A percentile compares a stretch with the other conserved stretches of the same genome.
phyloP scores from a whole-genome alignment of 2,888 invertebrate genomes.

The Ommatoiulus sabulosus region DNA sequence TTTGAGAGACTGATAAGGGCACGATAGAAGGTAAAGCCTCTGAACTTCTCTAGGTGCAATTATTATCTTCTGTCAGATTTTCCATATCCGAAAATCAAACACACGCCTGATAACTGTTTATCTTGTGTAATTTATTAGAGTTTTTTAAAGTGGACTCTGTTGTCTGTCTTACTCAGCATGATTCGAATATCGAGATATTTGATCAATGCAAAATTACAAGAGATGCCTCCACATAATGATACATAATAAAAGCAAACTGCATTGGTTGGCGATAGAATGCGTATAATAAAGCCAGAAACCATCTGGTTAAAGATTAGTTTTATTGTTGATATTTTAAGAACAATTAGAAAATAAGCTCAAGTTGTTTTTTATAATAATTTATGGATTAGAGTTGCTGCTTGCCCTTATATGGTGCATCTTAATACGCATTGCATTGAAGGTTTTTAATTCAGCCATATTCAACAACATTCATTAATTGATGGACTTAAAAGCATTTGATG shows the following conservation, averaged over 20 bases:
- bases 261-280: too few species aligned
- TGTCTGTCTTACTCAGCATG: too few species aligned
- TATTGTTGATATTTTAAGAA: too few species aligned
- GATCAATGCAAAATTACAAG: background rate
- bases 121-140: background rate
- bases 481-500: too few species aligned
- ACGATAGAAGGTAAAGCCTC: background rate
- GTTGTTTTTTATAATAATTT: too few species aligned
- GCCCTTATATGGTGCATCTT: too few species aligned
- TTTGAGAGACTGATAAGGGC: background rate
- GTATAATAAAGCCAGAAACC: background rate
- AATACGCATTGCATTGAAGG: too few species aligned
- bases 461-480: too few species aligned
- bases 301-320: background rate
- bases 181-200: too few species aligned
- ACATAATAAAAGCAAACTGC: too few species aligned
- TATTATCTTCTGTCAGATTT: constrained; percentile 9
- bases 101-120: background rate
- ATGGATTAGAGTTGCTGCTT: too few species aligned
- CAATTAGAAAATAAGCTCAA: background rate
- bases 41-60: background rate
- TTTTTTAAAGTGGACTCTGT: background rate
- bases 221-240: background rate
- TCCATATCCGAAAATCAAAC: background rate
- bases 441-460: too few species aligned